Evolutionary conservation across 1,140 invertebrate species (phyloP).

Genomic region (Diabrotica virgifera): DNA sequence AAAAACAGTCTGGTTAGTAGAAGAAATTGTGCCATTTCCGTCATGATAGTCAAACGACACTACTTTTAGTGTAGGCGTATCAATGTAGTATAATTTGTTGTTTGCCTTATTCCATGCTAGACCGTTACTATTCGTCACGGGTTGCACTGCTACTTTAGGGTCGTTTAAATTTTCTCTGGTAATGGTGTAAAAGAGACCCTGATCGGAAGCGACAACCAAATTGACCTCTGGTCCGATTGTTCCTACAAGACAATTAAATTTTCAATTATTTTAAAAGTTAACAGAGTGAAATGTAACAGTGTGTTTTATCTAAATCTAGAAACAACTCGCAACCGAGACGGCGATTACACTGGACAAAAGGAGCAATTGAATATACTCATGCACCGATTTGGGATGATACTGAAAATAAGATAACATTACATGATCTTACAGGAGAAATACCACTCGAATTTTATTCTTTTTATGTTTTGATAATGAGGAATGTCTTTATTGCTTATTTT

Average conservation of each 20-base stretch:
- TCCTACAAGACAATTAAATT: constrained; percentile 48
- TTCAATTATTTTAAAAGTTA: no score
- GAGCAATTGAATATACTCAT: no score
- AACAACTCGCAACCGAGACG: no score
- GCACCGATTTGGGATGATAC: no score
- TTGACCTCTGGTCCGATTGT: constrained; percentile 63
- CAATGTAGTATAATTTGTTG: constrained; percentile 74
- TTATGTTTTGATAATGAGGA: no score
- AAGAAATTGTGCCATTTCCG: constrained; percentile 57
- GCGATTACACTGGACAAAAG: no score
- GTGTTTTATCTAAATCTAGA: no score
- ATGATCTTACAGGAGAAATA: no score
- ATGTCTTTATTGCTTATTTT: no score
- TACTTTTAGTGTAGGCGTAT: constrained; percentile 61
- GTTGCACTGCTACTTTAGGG: constrained; percentile 46
- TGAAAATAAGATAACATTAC: no score
- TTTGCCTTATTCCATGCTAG: constrained; percentile 72
- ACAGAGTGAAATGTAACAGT: no score
- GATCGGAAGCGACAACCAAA: constrained; percentile 46
- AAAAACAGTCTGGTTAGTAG: constrained; percentile 47
- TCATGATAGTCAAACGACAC: constrained; percentile 74
- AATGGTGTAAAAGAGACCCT: constrained; percentile 59
- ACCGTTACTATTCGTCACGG: constrained; percentile 76
- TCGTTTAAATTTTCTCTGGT: constrained; percentile 48
- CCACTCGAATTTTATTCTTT: no score